A percentile compares a stretch with the other conserved stretches of the same genome.
phyloP scores from a whole-genome alignment of 2,113 vertebrate species.

The Leucosticte australis region DNA sequence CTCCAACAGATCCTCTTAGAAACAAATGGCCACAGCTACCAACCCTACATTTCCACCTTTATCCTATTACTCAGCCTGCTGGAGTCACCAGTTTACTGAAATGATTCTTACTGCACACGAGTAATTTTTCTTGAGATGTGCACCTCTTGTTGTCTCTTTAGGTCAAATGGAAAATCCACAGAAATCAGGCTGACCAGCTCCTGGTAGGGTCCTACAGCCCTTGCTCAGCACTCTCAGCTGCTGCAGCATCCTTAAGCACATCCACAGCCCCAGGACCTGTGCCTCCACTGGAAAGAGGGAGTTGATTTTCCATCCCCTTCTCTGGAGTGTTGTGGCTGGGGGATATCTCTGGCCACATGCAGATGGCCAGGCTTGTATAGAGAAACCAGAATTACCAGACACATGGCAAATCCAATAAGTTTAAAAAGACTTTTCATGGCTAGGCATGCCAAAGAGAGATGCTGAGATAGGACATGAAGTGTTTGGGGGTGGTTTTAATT shows the following conservation, averaged over 20 bases:
- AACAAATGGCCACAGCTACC: not conserved
- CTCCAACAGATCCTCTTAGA: not conserved
- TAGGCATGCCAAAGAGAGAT: not conserved
- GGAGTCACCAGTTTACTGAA: not conserved
- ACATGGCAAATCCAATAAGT: not conserved
- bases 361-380: not conserved
- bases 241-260: not conserved
- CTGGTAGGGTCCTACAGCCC: not conserved
- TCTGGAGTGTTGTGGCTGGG: accelerated
- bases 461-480: not conserved
- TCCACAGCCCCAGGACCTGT: not conserved
- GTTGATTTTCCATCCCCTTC: not conserved
- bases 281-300: not conserved
- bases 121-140: not conserved
- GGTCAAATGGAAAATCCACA: not conserved
- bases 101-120: not conserved
- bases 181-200: not conserved
- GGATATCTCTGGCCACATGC: not conserved
- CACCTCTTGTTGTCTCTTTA: not conserved
- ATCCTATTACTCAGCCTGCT: not conserved
- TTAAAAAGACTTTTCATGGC: not conserved
- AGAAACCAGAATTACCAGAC: not conserved
- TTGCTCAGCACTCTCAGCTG: not conserved
- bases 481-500: slow-evolving; percentile 12
- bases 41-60: not conserved